Percentiles rank a stretch among this genome's conserved stretches.
Conservation (phyloP, 1,140 invertebrate genomes). For the Oryctes rhinoceros region DNA sequence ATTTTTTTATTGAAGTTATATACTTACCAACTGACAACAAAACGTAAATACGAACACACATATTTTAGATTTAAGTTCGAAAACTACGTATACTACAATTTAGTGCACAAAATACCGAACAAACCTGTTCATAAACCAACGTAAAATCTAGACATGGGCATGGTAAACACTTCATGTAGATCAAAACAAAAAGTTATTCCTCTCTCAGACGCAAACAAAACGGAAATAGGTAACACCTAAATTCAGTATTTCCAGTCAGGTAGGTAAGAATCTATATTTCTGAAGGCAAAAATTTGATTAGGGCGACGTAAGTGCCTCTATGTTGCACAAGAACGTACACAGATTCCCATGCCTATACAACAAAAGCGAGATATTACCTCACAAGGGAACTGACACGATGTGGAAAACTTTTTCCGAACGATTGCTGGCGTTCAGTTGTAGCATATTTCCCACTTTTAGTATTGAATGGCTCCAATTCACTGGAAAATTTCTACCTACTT, state of each 20-base stretch:
- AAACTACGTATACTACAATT: too few relatives aligned
- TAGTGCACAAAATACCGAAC: too few relatives aligned
- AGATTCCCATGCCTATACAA: slow-evolving; percentile 1
- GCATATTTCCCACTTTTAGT: slow-evolving; percentile 21
- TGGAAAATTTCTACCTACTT: slow-evolving; percentile 18
- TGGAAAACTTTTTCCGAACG: slow-evolving; percentile 14
- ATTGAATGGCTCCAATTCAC: slow-evolving; percentile 18
- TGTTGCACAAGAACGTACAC: not conserved
- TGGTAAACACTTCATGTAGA: too few relatives aligned
- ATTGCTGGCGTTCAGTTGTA: not conserved
- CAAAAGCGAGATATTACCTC: slow-evolving; percentile 24
- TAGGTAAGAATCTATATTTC: slow-evolving; percentile 1
- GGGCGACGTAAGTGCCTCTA: not conserved
- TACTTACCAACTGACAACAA: too few relatives aligned
- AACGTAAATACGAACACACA: too few relatives aligned
- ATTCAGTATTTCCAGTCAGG: slow-evolving; percentile 9
- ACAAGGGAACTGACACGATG: not conserved
- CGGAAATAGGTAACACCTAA: not conserved
- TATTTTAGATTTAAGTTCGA: too few relatives aligned
- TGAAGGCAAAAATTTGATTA: not conserved
- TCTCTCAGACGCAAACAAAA: not conserved
- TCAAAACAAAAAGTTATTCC: too few relatives aligned
- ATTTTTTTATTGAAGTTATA: too few relatives aligned
- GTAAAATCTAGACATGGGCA: too few relatives aligned
- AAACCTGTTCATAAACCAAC: too few relatives aligned